Base-by-base conservation (phyloP, 2,113 vertebrate species). In the Furnarius figulus region DNA sequence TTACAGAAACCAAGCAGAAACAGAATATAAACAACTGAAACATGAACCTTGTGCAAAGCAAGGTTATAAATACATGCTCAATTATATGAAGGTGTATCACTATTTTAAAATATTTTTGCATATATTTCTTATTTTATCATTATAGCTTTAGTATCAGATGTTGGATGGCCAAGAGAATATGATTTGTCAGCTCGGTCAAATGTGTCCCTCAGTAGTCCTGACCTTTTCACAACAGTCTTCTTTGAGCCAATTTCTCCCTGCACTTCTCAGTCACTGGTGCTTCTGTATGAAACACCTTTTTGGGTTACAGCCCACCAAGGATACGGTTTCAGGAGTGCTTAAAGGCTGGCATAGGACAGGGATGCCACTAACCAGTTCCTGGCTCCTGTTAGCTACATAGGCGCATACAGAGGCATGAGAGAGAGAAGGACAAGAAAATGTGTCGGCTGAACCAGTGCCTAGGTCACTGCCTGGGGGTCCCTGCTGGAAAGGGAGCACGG, bases 401-500 rank as follows among this genome's bases (percentile, higher is more conserved):
- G 39, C 35, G 25, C 35, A 58, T 49, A 61, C 65, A 70, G 74
- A 44, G 12, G 8, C 22, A 71, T 13, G 14, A 47, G 33, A 89
- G 39, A n/a, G 27, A 44, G 23, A 4, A 21, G 40, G 61, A 44
- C 1, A 3, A 67, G 52, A 58, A 40, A 14, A 59, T 0, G 0
- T 44, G 21, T 22, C 56, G 49, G 23, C 20, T 3, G 5, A 66
- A 39, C 18, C 30, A 28, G 13, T 52, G 74, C 31, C 40, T 70
- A 33, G 1, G 33, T 81, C 50, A 39, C 61, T 63, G 25, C 39
- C 44, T 12, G n/a, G 33, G 25, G 20, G 7, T 18, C 30, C 28
- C 42, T 55, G 59, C 39, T 44, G 24, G 9, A 62, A 87, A 37
- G 0, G 2, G 18, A 35, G 8, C 3, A 4, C 42, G 31, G 22